Base-by-base conservation (phyloP, 2,888 invertebrate species). In the Parnassius orleans region DNA sequence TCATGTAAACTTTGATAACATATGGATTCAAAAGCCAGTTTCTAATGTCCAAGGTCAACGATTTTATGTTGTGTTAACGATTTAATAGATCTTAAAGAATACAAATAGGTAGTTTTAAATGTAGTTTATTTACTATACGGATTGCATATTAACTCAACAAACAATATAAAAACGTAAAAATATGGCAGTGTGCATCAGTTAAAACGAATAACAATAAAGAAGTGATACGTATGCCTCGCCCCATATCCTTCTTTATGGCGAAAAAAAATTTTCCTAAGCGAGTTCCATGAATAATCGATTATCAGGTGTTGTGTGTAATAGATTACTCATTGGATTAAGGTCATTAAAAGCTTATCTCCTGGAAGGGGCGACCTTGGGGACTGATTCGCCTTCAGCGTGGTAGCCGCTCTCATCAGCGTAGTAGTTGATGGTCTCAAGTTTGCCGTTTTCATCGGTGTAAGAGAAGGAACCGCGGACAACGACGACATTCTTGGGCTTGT, bases 381-480 rank as follows among this genome's bases (percentile, higher is more conserved):
- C 79, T 79, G 94, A 93, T 0, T 88, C 87, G 53, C 94, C 94
- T 54, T 92, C 90, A 1, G 94, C 92, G 67, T 92, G 93, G 92
- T 86, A 95, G 65, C 95, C 95, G 68, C 80, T 92, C 80, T 94
- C 94, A 69, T 95, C 94, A 55, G 94, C 94, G 64, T 75, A 77
- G 84, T 94, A 94, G 57, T 75, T 89, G 68, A 94, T 67, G 42
- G 78, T 74, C 68, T 93, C 91, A 3, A 82, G 79, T 11, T 88
- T 87, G 66, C 94, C 94, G 1, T 94, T 93, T 0, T 85, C 79
- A 62, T 92, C 85, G 3, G 84, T 80, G 84, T 94, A 95, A 0
- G 90, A 81, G 83, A 89, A 94, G 2, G 87, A 81, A n/a, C 95
- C 95, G 65, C 93, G 93, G 33, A 94, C 92, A 0, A 92, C 88